Base-by-base conservation (phyloP, 2,797 vertebrate genomes). In the Synanceia verrucosa region DNA sequence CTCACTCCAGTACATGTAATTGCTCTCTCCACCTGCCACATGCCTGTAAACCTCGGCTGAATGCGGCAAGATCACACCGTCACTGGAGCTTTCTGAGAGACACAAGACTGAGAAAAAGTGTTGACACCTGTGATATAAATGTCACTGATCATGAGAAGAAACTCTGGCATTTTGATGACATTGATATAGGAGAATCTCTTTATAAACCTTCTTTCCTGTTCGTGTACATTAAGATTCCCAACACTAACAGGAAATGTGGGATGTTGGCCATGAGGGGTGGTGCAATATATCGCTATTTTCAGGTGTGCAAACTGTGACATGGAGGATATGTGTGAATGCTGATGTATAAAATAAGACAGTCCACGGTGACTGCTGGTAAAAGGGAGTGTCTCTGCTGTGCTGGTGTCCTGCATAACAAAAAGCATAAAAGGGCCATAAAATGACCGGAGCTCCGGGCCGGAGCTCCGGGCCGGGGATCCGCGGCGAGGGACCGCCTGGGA, bases 381-480 rank as follows among this genome's bases (percentile, higher is more conserved):
- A 87, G 78, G 59, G 81, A 85, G 70, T 81, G 80, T 84, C 79
- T 77, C 41, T 1, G 55, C 82, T 56, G 81, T 55, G 75, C 69
- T 81, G 75, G 79, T 59, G 72, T 51, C 55, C 57, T 69, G 66
- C 83, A 78, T 82, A n/a, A n/a, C n/a, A n/a, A n/a, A n/a, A n/a
- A n/a, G n/a, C n/a, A n/a, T n/a, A n/a, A n/a, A n/a, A n/a, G n/a
- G n/a, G n/a, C n/a, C n/a, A n/a, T n/a, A n/a, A n/a, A n/a, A n/a
- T n/a, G n/a, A n/a, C n/a, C n/a, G n/a, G n/a, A n/a, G n/a, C n/a
- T n/a, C n/a, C n/a, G n/a, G n/a, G n/a, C n/a, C n/a, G n/a, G n/a
- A n/a, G n/a, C n/a, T n/a, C n/a, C n/a, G n/a, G n/a, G n/a, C n/a
- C n/a, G n/a, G n/a, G n/a, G n/a, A n/a, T n/a, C n/a, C n/a, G n/a